These are phyloP conservation scores for Troides helena DNA, from an alignment of 2,888 invertebrate species.

Conservation along the genomic window DNA sequence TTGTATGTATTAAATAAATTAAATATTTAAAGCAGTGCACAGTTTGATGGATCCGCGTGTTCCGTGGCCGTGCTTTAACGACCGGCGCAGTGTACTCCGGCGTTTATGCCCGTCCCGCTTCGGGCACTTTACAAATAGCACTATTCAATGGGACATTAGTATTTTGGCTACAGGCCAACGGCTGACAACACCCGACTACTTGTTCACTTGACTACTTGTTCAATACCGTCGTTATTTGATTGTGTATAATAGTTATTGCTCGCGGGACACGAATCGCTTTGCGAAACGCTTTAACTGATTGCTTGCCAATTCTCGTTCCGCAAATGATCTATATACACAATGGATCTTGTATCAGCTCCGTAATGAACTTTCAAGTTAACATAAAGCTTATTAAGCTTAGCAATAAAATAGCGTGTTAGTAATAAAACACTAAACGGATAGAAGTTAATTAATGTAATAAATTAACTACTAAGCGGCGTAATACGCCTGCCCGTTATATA, in stretches of 20 bases:
- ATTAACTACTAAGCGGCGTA: too few relatives aligned
- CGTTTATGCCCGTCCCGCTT: constrained; percentile 49
- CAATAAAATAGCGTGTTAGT: neutral
- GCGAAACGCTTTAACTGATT: constrained; percentile 24
- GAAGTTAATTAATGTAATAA: too few relatives aligned
- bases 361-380: neutral
- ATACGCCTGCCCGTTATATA: too few relatives aligned
- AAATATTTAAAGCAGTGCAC: neutral
- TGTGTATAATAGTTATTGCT: constrained; percentile 24
- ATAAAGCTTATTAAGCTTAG: neutral
- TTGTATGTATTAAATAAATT: neutral
- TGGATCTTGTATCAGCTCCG: neutral
- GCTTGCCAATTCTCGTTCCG: constrained; percentile 20
- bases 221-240: constrained; percentile 34
- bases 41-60: constrained; percentile 33
- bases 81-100: constrained; percentile 58
- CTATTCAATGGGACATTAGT: constrained; percentile 78
- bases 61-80: constrained; percentile 51
- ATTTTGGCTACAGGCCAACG: constrained; percentile 67
- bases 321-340: constrained; percentile 3
- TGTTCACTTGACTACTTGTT: constrained; percentile 55
- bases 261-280: constrained; percentile 10
- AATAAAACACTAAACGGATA: too few relatives aligned
- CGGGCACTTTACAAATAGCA: constrained; percentile 68
- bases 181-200: constrained; percentile 57